phyloP scores from a whole-genome alignment of 2,113 vertebrate genomes.

The Rhinopomastus cyanomelas region DNA sequence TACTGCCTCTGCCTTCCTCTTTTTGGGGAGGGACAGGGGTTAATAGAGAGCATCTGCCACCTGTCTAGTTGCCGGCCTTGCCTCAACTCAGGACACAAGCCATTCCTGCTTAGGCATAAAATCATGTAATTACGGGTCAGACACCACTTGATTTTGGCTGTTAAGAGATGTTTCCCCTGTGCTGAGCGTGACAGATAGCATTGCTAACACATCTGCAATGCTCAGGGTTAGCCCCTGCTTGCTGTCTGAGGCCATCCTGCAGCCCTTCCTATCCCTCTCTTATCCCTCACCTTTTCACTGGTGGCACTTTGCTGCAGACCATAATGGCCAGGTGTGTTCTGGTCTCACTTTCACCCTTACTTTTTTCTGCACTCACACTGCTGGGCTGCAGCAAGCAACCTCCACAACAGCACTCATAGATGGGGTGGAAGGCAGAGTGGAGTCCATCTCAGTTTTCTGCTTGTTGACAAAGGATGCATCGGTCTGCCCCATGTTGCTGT shows the following conservation, averaged over 20 bases:
- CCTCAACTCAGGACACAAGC: background rate
- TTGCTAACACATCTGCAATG: background rate
- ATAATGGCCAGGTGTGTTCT: background rate
- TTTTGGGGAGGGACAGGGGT: too few relatives aligned
- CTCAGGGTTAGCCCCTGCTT: background rate
- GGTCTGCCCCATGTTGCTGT: background rate
- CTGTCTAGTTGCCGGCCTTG: too few relatives aligned
- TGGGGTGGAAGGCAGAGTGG: background rate
- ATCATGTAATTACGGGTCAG: background rate
- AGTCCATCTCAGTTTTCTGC: background rate
- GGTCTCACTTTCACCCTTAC: background rate
- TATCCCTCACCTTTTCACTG: background rate
- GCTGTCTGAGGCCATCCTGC: background rate
- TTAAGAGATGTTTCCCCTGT: background rate
- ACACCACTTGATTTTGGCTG: background rate
- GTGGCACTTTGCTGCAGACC: background rate
- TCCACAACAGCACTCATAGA: background rate
- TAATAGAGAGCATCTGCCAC: too few relatives aligned
- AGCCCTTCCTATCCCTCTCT: accelerated
- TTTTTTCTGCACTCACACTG: background rate
- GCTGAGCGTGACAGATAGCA: background rate
- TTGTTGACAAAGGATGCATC: background rate
- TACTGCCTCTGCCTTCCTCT: too few relatives aligned
- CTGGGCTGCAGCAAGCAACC: background rate
- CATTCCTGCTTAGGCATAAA: background rate